Evolutionary conservation across 2,888 invertebrate species (phyloP).

Genomic region (Ectemnius continuus): DNA sequence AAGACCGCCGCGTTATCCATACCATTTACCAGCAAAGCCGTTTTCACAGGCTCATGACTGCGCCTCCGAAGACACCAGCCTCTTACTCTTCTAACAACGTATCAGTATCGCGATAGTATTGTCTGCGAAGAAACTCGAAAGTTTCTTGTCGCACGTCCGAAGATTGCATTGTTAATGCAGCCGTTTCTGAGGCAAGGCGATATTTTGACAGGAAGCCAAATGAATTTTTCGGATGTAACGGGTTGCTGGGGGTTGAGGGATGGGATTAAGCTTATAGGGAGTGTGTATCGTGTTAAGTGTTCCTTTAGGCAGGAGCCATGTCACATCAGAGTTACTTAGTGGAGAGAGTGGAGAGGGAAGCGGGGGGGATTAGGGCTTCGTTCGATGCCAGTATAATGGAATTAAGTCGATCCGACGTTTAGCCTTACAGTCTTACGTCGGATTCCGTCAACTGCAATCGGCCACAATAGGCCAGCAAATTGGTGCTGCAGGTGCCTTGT

Average conservation of each 20-base stretch:
- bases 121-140: too few relatives aligned
- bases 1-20: too few relatives aligned
- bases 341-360: background rate
- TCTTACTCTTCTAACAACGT: too few relatives aligned
- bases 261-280: too few relatives aligned
- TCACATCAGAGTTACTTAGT: background rate
- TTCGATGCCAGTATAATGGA: conserved; percentile 2
- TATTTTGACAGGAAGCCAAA: background rate
- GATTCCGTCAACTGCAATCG: conserved; percentile 24
- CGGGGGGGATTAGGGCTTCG: conserved; percentile 3
- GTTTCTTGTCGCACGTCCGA: too few relatives aligned
- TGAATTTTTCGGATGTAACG: background rate
- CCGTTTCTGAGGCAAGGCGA: background rate
- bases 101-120: too few relatives aligned
- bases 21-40: too few relatives aligned
- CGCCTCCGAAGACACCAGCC: too few relatives aligned
- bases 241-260: too few relatives aligned
- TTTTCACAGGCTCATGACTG: too few relatives aligned
- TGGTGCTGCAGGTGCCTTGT: background rate
- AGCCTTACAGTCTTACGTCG: conserved; percentile 11
- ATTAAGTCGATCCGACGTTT: conserved; percentile 12
- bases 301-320: background rate
- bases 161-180: too few relatives aligned
- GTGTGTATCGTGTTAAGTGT: background rate
- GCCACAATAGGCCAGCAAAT: conserved; percentile 17